phyloP scores from a whole-genome alignment of 2,113 vertebrate genomes.

The Electrona antarctica region DNA sequence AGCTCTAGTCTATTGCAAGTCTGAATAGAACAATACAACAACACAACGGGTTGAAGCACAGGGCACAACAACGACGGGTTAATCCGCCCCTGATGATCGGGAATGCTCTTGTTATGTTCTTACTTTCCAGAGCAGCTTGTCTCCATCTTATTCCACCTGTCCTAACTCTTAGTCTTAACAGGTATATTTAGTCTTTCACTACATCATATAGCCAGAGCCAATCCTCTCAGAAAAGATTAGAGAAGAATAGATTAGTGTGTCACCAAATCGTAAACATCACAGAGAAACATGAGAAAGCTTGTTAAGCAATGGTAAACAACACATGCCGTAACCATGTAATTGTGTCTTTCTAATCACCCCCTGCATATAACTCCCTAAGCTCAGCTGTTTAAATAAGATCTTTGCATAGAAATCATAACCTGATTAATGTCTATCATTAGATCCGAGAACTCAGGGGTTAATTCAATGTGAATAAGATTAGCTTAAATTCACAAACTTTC shows the following conservation, averaged over 20 bases:
- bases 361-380: not conserved
- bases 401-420: not conserved
- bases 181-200: conserved; percentile 49
- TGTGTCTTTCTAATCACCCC: not conserved
- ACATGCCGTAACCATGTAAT: not conserved
- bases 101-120: not conserved
- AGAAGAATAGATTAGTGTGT: conserved; percentile 35
- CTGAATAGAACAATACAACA: conserved; percentile 7
- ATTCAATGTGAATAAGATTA: not conserved
- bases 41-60: not conserved
- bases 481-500: too few relatives aligned
- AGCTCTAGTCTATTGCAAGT: not conserved
- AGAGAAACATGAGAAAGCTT: conserved; percentile 25
- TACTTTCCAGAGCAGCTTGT: conserved; percentile 9
- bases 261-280: conserved; percentile 37
- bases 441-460: not conserved
- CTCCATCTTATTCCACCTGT: conserved; percentile 41
- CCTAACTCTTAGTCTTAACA: conserved; percentile 19
- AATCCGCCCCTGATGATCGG: too few relatives aligned
- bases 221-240: conserved; percentile 68
- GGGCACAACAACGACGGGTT: too few relatives aligned
- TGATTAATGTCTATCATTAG: not conserved
- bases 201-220: conserved; percentile 26
- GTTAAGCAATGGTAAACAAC: conserved; percentile 14
- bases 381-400: not conserved